Evolutionary conservation across 2,888 invertebrate species (phyloP).

Genomic region (Herminia tarsipennalis): DNA sequence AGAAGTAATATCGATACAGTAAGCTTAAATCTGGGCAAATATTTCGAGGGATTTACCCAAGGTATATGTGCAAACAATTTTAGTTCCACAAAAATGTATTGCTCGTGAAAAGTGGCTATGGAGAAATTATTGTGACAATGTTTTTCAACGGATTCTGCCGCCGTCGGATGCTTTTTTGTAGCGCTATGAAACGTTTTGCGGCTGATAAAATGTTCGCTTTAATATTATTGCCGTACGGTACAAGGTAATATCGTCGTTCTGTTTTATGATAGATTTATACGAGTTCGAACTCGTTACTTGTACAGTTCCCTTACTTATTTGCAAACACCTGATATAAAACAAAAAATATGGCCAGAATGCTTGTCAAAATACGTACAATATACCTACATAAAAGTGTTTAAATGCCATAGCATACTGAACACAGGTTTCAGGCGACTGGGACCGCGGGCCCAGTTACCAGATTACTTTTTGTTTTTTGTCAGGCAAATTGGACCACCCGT

Average conservation of each 20-base stretch:
- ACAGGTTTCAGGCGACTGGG: too few relatives aligned
- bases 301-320: too few relatives aligned
- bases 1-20: slow-evolving; percentile 35
- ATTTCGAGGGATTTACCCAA: slow-evolving; percentile 26
- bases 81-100: slow-evolving; percentile 10
- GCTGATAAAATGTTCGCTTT: neutral
- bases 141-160: slow-evolving; percentile 5
- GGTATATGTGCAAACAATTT: slow-evolving; percentile 30
- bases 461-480: too few relatives aligned
- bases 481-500: too few relatives aligned
- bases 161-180: neutral
- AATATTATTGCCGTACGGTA: neutral
- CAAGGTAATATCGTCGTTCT: slow-evolving; percentile 11
- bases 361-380: too few relatives aligned
- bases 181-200: neutral
- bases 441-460: too few relatives aligned
- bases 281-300: too few relatives aligned
- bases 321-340: too few relatives aligned
- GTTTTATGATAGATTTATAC: too few relatives aligned
- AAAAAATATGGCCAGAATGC: too few relatives aligned
- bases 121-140: slow-evolving; percentile 4
- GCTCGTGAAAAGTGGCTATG: slow-evolving; percentile 1
- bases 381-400: too few relatives aligned
- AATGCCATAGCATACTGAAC: too few relatives aligned
- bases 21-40: slow-evolving; percentile 28